Conservation (phyloP, 2,113 vertebrate genomes). For the Hydrochoerus hydrochaeris region DNA sequence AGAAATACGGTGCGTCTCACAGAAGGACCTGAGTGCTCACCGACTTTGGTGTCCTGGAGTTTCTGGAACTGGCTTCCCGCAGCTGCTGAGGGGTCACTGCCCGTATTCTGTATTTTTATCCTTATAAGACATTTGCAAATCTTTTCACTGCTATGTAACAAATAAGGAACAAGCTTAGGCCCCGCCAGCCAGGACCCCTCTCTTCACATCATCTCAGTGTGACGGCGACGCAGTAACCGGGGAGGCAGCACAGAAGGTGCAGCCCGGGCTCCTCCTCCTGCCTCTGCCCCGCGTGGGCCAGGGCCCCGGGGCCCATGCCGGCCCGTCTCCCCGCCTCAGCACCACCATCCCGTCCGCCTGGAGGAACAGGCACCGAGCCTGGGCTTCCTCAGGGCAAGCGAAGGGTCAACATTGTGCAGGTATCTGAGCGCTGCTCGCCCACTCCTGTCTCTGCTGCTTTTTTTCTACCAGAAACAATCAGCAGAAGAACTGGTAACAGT, state of each 20-base stretch:
- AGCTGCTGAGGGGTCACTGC: neutral
- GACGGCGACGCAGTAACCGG: neutral
- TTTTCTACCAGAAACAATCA: conserved; percentile 11
- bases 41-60: neutral
- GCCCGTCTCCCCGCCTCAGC: neutral
- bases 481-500: neutral
- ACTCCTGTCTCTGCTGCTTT: neutral
- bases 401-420: neutral
- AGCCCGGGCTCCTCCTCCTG: neutral
- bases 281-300: neutral
- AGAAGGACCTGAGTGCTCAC: too few species aligned
- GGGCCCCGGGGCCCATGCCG: neutral
- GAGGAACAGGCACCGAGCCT: neutral
- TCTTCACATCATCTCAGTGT: neutral
- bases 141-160: neutral
- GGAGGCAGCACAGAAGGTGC: neutral
- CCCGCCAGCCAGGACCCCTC: neutral
- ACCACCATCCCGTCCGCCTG: neutral
- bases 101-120: neutral
- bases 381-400: neutral
- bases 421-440: neutral
- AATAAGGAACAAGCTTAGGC: neutral
- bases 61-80: neutral
- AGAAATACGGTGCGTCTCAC: neutral
- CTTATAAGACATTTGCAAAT: neutral